These are phyloP conservation scores for Drosophila austrosaltans DNA, from an alignment of 2,888 invertebrate species.

Conservation along the genomic window DNA sequence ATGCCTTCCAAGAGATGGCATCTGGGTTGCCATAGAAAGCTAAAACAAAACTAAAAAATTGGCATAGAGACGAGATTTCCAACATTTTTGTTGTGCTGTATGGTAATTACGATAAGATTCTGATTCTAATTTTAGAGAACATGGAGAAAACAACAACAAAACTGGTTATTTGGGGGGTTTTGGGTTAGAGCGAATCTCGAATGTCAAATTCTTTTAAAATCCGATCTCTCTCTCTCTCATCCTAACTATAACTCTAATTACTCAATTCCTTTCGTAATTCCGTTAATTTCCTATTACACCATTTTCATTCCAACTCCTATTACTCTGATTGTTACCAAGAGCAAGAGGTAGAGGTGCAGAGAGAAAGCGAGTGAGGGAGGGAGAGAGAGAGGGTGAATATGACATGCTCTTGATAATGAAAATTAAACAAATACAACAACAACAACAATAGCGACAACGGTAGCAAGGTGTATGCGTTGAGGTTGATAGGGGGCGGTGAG, in stretches of 20 bases:
- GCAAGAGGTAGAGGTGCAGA: background rate
- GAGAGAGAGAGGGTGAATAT: background rate
- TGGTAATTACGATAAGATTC: conserved; percentile 7
- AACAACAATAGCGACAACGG: background rate
- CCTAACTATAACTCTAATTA: too few species aligned
- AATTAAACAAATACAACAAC: background rate
- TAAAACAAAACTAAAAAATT: background rate
- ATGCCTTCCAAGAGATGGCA: background rate
- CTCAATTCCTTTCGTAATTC: too few species aligned
- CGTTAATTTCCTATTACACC: too few species aligned
- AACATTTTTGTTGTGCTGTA: background rate
- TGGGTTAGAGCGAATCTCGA: background rate
- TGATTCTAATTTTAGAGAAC: conserved; percentile 3
- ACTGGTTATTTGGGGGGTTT: background rate
- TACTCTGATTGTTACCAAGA: conserved; percentile 1
- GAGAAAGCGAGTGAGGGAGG: background rate
- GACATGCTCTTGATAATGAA: conserved; percentile 12
- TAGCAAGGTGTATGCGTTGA: conserved; percentile 23
- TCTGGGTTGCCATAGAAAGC: background rate
- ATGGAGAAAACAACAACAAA: background rate
- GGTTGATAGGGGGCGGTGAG: background rate
- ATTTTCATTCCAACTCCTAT: background rate
- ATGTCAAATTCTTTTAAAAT: too few species aligned
- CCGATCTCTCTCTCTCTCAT: too few species aligned
- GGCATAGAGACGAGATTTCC: too few species aligned